Conservation (phyloP, 1,140 invertebrate genomes). For the Nautilus pompilius region DNA sequence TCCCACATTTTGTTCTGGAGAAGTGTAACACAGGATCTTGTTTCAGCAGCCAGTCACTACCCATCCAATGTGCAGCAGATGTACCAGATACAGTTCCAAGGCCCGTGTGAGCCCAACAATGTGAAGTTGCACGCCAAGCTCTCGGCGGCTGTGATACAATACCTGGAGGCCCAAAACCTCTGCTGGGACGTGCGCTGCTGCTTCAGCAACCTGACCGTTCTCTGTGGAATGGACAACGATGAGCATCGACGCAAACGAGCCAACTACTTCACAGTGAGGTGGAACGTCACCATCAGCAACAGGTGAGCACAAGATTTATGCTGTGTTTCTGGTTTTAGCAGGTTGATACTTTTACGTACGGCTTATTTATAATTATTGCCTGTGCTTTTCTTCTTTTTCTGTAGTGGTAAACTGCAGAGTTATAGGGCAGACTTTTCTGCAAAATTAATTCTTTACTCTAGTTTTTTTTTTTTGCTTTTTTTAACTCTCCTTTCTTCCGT, state of each 20-base stretch:
- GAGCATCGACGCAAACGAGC: constrained; percentile 13
- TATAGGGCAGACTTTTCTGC: too few relatives aligned
- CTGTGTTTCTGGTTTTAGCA: too few relatives aligned
- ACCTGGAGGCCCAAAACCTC: constrained; percentile 19
- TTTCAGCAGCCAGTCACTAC: constrained; percentile 18
- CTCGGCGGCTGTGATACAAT: constrained; percentile 12
- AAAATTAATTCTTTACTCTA: too few relatives aligned
- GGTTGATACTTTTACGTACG: too few relatives aligned
- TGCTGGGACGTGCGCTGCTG: constrained; percentile 23
- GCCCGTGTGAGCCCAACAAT: constrained; percentile 23
- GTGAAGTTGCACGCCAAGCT: constrained; percentile 15
- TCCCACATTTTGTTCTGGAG: too few relatives aligned
- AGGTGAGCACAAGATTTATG: too few relatives aligned
- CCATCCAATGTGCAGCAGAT: constrained; percentile 25
- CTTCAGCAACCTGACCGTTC: constrained; percentile 21
- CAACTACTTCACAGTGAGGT: constrained; percentile 21
- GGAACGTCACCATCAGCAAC: constrained; percentile 31
- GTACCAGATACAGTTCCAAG: constrained; percentile 26
- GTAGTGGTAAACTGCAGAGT: too few relatives aligned
- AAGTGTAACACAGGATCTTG: too few relatives aligned
- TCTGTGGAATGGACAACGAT: constrained; percentile 16
- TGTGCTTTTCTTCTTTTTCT: too few relatives aligned
- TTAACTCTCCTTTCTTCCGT: too few relatives aligned
- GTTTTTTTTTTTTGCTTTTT: too few relatives aligned
- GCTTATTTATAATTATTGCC: too few relatives aligned